Evolutionary conservation across 2,113 vertebrate species (phyloP).

Genomic region (Macrotis lagotis): DNA sequence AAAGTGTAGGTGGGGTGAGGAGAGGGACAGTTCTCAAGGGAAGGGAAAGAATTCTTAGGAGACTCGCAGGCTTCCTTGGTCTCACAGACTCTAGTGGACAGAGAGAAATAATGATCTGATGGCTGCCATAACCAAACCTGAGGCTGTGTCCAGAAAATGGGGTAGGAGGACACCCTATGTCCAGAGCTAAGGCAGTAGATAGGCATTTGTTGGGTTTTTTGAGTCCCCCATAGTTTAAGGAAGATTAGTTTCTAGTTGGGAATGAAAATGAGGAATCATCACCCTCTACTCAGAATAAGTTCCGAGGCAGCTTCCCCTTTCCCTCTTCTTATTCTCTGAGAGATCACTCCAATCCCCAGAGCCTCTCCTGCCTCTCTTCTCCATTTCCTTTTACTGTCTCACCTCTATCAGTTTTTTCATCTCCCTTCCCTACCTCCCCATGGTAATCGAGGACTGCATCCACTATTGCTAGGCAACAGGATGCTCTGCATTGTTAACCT

Average conservation of each 20-base stretch:
- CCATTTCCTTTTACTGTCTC: neutral
- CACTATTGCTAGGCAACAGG: neutral
- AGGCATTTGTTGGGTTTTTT: neutral
- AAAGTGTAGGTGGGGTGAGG: neutral
- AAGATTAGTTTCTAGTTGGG: neutral
- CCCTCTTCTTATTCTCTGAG: neutral
- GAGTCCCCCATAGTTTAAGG: neutral
- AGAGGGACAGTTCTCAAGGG: neutral
- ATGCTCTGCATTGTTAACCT: neutral
- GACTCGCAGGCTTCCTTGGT: neutral
- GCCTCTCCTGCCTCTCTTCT: too few species aligned
- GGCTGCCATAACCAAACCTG: neutral
- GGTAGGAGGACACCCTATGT: neutral
- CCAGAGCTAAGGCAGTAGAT: neutral
- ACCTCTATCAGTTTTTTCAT: neutral
- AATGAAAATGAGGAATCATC: neutral
- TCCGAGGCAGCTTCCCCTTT: neutral
- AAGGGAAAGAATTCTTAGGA: neutral
- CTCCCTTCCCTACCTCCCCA: neutral
- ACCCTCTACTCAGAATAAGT: neutral
- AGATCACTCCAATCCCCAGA: neutral
- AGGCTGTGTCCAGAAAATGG: neutral
- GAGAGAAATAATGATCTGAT: neutral
- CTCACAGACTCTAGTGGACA: neutral
- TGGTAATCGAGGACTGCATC: neutral